Evolutionary conservation across 37 sponge, comb jelly and placozoan species (phyloP).

Genomic region (Geodia barretti): DNA sequence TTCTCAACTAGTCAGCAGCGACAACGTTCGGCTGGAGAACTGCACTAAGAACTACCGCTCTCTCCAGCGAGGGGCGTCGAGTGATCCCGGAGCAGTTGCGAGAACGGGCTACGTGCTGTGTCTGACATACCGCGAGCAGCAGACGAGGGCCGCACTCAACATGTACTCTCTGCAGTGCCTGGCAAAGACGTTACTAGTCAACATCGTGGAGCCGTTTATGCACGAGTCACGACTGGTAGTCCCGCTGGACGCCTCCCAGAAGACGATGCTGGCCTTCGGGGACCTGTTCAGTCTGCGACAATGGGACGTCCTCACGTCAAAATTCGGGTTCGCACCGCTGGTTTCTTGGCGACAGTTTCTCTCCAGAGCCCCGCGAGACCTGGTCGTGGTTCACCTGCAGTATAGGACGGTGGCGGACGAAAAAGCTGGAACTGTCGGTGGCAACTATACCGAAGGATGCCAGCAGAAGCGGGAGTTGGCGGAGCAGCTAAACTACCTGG

Average conservation of each 20-base stretch:
- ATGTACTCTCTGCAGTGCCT: slow-evolving; percentile 32
- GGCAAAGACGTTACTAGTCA: slow-evolving; percentile 18
- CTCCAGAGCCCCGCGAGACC: slow-evolving; percentile 10
- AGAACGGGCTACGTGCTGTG: slow-evolving; percentile 4
- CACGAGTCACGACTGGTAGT: background rate
- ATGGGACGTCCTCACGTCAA: background rate
- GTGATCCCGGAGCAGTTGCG: background rate
- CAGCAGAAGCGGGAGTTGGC: background rate
- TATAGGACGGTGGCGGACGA: background rate
- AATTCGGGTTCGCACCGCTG: slow-evolving; percentile 5
- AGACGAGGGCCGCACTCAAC: slow-evolving; percentile 9
- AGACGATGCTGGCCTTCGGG: background rate
- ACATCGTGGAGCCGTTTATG: slow-evolving; percentile 24
- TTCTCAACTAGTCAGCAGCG: background rate
- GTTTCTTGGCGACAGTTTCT: slow-evolving; percentile 1
- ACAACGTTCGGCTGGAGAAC: background rate
- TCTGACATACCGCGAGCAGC: slow-evolving; percentile 14
- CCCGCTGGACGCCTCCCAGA: background rate
- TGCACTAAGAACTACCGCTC: background rate
- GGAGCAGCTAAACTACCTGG: background rate
- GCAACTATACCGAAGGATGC: background rate
- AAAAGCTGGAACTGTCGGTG: background rate
- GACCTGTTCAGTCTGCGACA: slow-evolving; percentile 19
- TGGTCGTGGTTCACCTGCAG: slow-evolving; percentile 5
- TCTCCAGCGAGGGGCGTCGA: background rate